Evolutionary conservation across 2,797 vertebrate species (phyloP).

Genomic region (Pantherophis vulpinus): DNA sequence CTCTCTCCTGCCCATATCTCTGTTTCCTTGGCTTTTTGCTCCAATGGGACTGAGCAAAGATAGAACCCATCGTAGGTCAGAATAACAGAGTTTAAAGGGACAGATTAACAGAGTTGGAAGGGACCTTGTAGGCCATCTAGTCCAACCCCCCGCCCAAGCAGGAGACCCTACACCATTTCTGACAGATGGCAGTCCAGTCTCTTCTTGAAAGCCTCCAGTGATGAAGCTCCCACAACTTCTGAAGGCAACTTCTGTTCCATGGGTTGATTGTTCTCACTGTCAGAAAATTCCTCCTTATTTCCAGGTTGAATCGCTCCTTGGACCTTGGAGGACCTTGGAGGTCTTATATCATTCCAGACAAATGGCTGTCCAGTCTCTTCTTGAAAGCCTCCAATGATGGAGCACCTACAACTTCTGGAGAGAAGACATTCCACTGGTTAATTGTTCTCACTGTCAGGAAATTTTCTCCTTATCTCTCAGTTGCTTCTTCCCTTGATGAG

Average conservation of each 20-base stretch:
- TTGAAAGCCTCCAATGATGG: too few relatives aligned
- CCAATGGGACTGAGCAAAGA: background rate
- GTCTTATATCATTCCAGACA: too few relatives aligned
- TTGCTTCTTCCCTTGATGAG: background rate
- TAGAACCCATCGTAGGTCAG: background rate
- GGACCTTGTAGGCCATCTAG: background rate
- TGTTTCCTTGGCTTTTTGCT: background rate
- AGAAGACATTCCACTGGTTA: background rate
- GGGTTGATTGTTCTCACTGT: too few relatives aligned
- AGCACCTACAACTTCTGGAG: too few relatives aligned
- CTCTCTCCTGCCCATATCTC: background rate
- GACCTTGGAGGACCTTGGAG: too few relatives aligned
- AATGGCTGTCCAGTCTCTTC: too few relatives aligned
- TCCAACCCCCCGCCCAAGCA: background rate
- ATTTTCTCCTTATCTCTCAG: background rate
- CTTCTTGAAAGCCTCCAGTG: background rate
- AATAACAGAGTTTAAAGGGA: background rate
- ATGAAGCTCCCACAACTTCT: background rate
- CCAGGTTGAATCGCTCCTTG: too few relatives aligned
- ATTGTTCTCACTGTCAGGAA: background rate
- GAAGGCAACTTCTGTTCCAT: too few relatives aligned
- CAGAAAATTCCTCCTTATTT: too few relatives aligned
- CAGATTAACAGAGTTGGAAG: background rate
- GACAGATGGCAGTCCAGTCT: background rate
- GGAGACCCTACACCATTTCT: background rate